Evolutionary conservation across 2,113 vertebrate genomes (phyloP).

Genomic region (Theropithecus gelada): DNA sequence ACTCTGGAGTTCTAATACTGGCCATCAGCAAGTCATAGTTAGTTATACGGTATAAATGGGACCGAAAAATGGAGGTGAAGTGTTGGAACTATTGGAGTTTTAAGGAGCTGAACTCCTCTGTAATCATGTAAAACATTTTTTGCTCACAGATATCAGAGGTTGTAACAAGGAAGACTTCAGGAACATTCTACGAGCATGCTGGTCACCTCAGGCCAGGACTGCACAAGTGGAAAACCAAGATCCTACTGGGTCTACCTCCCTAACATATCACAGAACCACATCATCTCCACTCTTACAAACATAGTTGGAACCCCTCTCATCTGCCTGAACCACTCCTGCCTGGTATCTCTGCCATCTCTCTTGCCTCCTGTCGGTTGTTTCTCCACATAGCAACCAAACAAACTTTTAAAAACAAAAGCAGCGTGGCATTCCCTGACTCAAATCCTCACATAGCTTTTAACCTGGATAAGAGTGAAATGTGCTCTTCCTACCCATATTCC

Average conservation of each 20-base stretch:
- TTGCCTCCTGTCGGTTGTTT: not conserved
- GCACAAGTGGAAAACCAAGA: not conserved
- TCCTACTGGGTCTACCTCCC: not conserved
- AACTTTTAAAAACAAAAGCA: not conserved
- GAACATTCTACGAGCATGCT: not conserved
- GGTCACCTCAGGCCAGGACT: not conserved
- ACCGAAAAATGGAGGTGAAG: not conserved
- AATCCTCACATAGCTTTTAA: not conserved
- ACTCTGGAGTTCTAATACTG: not conserved
- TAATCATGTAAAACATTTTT: not conserved
- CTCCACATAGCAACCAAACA: not conserved
- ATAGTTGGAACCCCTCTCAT: not conserved
- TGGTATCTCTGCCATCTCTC: not conserved
- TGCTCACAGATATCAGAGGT: not conserved
- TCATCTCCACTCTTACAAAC: not conserved
- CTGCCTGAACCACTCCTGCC: not conserved
- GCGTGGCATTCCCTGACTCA: not conserved
- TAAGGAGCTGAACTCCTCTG: not conserved
- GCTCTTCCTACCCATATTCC: rapidly evolving
- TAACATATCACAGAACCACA: not conserved
- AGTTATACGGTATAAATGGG: not conserved
- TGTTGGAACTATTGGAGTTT: not conserved
- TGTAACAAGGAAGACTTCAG: not conserved
- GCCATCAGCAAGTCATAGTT: not conserved
- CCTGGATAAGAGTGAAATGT: not conserved